Conservation (phyloP, 2,888 invertebrate species). For the Bombylius major region DNA sequence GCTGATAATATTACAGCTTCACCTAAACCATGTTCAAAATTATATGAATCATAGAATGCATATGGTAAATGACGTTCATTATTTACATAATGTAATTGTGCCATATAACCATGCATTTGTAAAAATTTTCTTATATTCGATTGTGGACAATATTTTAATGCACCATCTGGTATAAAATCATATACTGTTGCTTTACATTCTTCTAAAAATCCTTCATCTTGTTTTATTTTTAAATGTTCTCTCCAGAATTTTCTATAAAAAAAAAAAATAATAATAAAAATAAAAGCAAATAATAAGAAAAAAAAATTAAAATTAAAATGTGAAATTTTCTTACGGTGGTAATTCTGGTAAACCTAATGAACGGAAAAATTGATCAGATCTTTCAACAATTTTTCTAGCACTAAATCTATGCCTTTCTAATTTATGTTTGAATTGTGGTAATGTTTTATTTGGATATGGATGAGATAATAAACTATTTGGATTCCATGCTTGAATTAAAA, state of each 20-base stretch:
- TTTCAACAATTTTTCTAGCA: neutral
- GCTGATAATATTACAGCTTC: constrained; percentile 41
- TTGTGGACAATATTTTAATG: constrained; percentile 30
- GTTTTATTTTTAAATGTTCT: constrained; percentile 27
- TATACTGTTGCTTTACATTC: constrained; percentile 30
- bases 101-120: constrained; percentile 35
- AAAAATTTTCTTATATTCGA: constrained; percentile 33
- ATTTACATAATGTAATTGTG: constrained; percentile 29
- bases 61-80: constrained; percentile 26
- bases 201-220: constrained; percentile 24
- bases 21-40: constrained; percentile 28
- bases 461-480: constrained; percentile 41
- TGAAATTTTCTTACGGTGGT: neutral
- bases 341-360: constrained; percentile 1
- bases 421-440: constrained; percentile 44
- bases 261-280: too few relatives aligned
- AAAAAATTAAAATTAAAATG: neutral
- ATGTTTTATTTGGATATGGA: constrained; percentile 55
- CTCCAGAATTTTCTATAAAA: neutral
- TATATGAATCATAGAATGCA: constrained; percentile 32
- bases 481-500: constrained; percentile 30
- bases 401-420: neutral
- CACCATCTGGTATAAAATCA: constrained; percentile 32
- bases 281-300: neutral
- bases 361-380: neutral